Evolutionary conservation across 1,140 invertebrate genomes (phyloP).

Genomic region (Pseudomyrmex pallidus): DNA sequence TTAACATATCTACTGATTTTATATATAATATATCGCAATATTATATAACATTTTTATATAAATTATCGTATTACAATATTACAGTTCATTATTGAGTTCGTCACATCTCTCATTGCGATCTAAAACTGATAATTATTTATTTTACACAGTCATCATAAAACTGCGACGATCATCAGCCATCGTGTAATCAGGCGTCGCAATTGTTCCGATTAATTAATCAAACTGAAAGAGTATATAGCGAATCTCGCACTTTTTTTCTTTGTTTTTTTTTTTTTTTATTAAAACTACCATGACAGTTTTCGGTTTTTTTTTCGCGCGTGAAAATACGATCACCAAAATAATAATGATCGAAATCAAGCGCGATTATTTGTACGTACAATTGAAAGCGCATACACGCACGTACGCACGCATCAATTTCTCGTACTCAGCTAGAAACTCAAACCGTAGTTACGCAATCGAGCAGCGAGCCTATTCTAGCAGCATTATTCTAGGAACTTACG

Average conservation of each 20-base stretch:
- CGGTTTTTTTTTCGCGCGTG: background rate
- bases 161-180: background rate
- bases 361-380: slow-evolving; percentile 9
- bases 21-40: background rate
- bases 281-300: slow-evolving; percentile 41
- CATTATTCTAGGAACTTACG: slow-evolving; percentile 28
- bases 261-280: slow-evolving; percentile 26
- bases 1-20: background rate
- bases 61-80: background rate
- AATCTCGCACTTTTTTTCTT: background rate
- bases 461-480: slow-evolving; percentile 24
- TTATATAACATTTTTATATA: slow-evolving; percentile 19
- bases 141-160: background rate
- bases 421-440: slow-evolving; percentile 1
- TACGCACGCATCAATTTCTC: background rate
- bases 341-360: slow-evolving; percentile 9
- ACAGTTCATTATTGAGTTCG: background rate
- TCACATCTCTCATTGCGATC: slow-evolving; percentile 2
- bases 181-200: background rate
- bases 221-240: background rate
- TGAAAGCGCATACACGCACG: slow-evolving; percentile 15
- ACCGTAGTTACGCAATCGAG: slow-evolving; percentile 28
- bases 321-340: background rate
- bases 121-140: slow-evolving; percentile 20
- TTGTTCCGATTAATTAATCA: slow-evolving; percentile 8